Percentiles rank a stretch among this genome's conserved stretches.
Conservation (phyloP, 2,113 vertebrate genomes). For the Nerophis ophidion region DNA sequence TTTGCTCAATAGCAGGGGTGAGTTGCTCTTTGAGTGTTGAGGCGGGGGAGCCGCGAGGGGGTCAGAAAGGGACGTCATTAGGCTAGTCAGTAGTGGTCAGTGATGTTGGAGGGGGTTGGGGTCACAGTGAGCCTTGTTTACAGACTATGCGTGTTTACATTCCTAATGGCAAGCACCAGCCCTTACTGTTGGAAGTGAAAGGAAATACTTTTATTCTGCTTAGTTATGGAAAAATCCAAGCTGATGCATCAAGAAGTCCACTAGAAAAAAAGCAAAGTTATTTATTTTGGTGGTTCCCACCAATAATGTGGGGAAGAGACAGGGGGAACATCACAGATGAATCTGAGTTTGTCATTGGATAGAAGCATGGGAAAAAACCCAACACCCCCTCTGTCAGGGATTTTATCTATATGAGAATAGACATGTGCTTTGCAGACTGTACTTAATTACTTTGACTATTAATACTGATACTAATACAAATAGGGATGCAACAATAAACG, state of each 20-base stretch:
- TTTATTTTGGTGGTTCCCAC: conserved; percentile 63
- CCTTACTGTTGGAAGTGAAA: conserved; percentile 72
- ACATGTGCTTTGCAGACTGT: conserved; percentile 21
- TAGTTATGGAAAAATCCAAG: conserved; percentile 72
- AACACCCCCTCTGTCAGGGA: conserved; percentile 13
- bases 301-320: conserved; percentile 21
- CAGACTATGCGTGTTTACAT: conserved; percentile 77
- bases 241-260: conserved; percentile 59
- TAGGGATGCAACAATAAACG: too few species aligned
- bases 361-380: conserved; percentile 40
- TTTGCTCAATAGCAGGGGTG: conserved; percentile 50
- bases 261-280: conserved; percentile 49
- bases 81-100: conserved; percentile 62
- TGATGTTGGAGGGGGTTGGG: conserved; percentile 61
- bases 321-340: conserved; percentile 48
- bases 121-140: conserved; percentile 73
- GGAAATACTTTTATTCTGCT: conserved; percentile 73
- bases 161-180: conserved; percentile 70
- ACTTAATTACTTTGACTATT: background rate
- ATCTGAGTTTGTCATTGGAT: conserved; percentile 48
- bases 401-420: conserved; percentile 29
- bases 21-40: conserved; percentile 46
- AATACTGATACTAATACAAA: too few species aligned
- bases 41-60: conserved; percentile 15
- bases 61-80: conserved; percentile 61